phyloP scores from a whole-genome alignment of 2,888 invertebrate genomes.

The Atherix ibis region DNA sequence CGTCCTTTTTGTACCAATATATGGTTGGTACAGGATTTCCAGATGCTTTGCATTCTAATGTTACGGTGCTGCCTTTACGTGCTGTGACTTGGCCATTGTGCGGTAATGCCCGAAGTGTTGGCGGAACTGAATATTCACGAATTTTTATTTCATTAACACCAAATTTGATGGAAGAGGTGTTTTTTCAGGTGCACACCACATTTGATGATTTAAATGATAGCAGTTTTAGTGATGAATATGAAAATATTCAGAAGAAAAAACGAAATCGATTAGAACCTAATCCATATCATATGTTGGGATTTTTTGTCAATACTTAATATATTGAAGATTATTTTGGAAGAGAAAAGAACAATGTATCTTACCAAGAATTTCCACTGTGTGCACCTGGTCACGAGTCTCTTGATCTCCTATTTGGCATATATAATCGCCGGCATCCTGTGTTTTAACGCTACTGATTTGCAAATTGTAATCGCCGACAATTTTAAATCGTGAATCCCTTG shows the following conservation, averaged over 20 bases:
- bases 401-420: conserved; percentile 57
- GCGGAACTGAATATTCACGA: too few species aligned
- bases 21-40: conserved; percentile 60
- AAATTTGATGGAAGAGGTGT: too few species aligned
- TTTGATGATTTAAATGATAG: too few species aligned
- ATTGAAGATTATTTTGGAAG: neutral
- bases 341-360: conserved; percentile 5
- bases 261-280: too few species aligned
- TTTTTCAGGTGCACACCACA: too few species aligned
- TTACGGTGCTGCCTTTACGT: conserved; percentile 48
- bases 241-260: too few species aligned
- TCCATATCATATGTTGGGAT: too few species aligned
- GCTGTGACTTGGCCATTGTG: conserved; percentile 52
- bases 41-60: conserved; percentile 51
- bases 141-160: too few species aligned
- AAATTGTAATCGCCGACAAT: conserved; percentile 54
- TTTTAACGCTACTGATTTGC: conserved; percentile 51
- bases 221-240: too few species aligned
- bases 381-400: conserved; percentile 52
- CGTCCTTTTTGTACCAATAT: conserved; percentile 46
- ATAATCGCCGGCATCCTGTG: conserved; percentile 56
- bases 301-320: too few species aligned
- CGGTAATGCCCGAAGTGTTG: conserved; percentile 46
- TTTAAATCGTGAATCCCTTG: conserved; percentile 47
- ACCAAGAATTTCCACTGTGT: conserved; percentile 52